Percentiles rank a stretch among this genome's conserved stretches.
phyloP scores from a whole-genome alignment of 2,797 vertebrate species.

The Basileuterus tristriatus region DNA sequence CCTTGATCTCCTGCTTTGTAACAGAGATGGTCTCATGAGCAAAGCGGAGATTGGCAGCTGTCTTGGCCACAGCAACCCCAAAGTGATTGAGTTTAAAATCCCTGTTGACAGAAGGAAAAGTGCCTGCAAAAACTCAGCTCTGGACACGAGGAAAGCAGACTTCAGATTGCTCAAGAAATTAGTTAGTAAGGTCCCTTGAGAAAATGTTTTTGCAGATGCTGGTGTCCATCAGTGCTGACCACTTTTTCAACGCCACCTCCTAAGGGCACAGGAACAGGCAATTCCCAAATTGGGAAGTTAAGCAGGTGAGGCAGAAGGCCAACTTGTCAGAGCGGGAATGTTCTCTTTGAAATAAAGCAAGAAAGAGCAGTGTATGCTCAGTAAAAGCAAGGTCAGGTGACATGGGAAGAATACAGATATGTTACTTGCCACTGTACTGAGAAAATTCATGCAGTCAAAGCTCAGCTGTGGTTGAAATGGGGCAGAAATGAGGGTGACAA shows the following conservation, averaged over 20 bases:
- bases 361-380: neutral
- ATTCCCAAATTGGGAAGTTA: neutral
- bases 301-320: neutral
- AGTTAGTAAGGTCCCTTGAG: neutral
- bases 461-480: neutral
- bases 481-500: neutral
- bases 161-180: neutral
- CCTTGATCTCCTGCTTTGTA: neutral
- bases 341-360: neutral
- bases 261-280: neutral
- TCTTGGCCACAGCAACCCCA: neutral
- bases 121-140: neutral
- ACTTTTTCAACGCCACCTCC: neutral
- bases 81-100: neutral
- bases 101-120: neutral
- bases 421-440: neutral
- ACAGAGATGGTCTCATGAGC: neutral
- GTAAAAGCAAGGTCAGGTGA: neutral
- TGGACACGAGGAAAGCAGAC: neutral
- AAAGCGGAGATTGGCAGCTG: rapidly evolving
- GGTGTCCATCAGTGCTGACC: neutral
- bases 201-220: neutral
- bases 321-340: neutral
- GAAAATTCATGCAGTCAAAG: neutral
- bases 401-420: neutral